phyloP scores from a whole-genome alignment of 2,888 invertebrate species.

The Mellilla xanthometata region DNA sequence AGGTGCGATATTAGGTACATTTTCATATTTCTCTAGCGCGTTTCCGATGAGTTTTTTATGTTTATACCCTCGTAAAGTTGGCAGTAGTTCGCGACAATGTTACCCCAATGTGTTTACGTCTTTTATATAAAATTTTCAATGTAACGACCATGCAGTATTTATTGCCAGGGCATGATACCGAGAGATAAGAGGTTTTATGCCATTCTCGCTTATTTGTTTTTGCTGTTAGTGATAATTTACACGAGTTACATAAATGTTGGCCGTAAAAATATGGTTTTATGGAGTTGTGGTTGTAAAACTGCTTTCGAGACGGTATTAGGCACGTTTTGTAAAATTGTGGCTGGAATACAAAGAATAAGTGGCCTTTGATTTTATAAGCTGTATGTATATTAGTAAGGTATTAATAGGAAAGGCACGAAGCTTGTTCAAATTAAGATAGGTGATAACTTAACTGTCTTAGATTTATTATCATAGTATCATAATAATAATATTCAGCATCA shows the following conservation, averaged over 20 bases:
- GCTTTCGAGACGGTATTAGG: neutral
- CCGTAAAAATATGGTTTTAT: constrained; percentile 19
- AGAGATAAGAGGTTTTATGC: constrained; percentile 40
- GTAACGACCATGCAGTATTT: constrained; percentile 54
- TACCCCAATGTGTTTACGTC: constrained; percentile 63
- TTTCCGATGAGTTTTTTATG: constrained; percentile 76
- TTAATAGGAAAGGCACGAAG: no score
- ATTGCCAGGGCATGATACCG: constrained; percentile 48
- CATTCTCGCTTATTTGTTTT: constrained; percentile 32
- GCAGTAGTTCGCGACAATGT: constrained; percentile 71
- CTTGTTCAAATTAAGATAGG: no score
- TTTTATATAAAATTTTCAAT: constrained; percentile 65
- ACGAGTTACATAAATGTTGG: constrained; percentile 24
- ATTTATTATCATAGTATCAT: no score
- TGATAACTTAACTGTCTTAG: no score
- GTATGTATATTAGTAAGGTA: no score
- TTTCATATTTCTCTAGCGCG: constrained; percentile 69
- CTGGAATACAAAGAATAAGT: no score
- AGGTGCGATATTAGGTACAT: constrained; percentile 62
- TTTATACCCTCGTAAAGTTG: constrained; percentile 73
- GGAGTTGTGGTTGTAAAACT: neutral
- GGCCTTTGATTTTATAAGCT: no score
- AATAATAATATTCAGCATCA: no score
- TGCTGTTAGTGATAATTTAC: constrained; percentile 28
- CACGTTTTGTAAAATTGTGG: neutral